Evolutionary conservation across 1,140 invertebrate species (phyloP), one percentile per base, ranked within the genome.

Genomic region (Lepidurus packardi): DNA sequence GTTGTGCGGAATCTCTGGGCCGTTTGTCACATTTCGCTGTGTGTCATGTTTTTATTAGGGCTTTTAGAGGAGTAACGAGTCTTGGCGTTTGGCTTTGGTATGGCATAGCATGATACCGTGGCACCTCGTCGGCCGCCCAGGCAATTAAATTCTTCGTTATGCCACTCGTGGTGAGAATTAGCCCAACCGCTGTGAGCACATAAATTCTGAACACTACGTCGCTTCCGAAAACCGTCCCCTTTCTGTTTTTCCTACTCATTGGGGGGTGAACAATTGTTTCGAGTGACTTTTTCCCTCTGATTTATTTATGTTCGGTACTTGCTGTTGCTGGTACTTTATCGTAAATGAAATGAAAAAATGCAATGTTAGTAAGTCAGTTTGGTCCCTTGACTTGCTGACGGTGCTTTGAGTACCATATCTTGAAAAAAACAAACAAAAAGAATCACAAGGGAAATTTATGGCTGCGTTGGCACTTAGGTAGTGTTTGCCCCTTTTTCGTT

Each of bases 131-230:
- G 53, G 53, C 53, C 21, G 6, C 16, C 53, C 21, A 65, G 21
- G 53, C 53, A 65, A 65, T 65, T 65, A 65, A 65, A 16, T 65
- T 21, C 53, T 7, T 65, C 53, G 53, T 21, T 65, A 65, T 65
- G 53, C 53, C 53, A 65, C 53, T 65, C 53, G 53, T 65, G 13
- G 53, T 65, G 53, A 65, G 53, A 65, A 65, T 65, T 65, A 65
- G 53, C 53, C 21, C 53, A 65, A 65, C 53, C 53, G 53, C 53
- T 65, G 53, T 65, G 53, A 65, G 21, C 53, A 21, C 53, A 65
- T 65, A 65, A 34, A 65, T 65, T 65, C 53, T 65, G 21, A 34
- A 21, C 53, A 65, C 53, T 21, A 16, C 53, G 21, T 65, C 16
- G 53, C 13, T 65, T 65, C 53, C 13, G 34, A 34, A 34, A 34